A percentile compares a stretch with the other conserved stretches of the same genome.
Conservation (phyloP, 1,140 invertebrate species). For the Cardiocondyla obscurior region DNA sequence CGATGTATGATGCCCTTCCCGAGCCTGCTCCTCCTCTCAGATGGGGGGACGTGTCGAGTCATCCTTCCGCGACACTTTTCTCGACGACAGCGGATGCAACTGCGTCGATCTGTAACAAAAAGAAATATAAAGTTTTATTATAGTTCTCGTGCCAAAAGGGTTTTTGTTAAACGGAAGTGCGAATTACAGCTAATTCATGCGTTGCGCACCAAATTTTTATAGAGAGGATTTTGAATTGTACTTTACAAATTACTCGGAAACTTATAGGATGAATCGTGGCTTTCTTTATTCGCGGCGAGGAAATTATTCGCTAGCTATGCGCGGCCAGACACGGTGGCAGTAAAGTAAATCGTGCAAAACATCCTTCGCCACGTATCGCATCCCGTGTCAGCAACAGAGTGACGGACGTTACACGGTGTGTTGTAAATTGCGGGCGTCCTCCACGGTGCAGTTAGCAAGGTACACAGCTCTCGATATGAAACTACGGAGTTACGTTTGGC, state of each 20-base stretch:
- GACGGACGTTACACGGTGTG: slow-evolving; percentile 53
- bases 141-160: too few relatives aligned
- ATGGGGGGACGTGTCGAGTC: too few relatives aligned
- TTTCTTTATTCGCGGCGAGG: neutral
- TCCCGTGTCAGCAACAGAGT: slow-evolving; percentile 51
- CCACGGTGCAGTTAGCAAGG: slow-evolving; percentile 50
- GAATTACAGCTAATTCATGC: too few relatives aligned
- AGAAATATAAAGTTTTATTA: too few relatives aligned
- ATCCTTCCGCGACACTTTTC: too few relatives aligned
- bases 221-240: neutral
- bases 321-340: slow-evolving; percentile 36
- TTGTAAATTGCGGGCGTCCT: slow-evolving; percentile 53
- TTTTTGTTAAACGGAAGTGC: too few relatives aligned
- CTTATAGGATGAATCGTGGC: neutral
- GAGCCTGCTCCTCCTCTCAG: too few relatives aligned
- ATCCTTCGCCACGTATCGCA: slow-evolving; percentile 51
- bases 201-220: too few relatives aligned
- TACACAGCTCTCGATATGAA: slow-evolving; percentile 51
- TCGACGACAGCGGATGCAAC: too few relatives aligned
- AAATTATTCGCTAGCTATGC: slow-evolving; percentile 7
- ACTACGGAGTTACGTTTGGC: slow-evolving; percentile 50
- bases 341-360: slow-evolving; percentile 57
- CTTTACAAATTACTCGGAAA: neutral
- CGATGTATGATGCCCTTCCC: too few relatives aligned
- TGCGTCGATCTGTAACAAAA: too few relatives aligned